Evolutionary conservation across 2,797 vertebrate species (phyloP), one percentile per base, ranked within the genome.

Genomic region (Semaprochilodus insignis): DNA sequence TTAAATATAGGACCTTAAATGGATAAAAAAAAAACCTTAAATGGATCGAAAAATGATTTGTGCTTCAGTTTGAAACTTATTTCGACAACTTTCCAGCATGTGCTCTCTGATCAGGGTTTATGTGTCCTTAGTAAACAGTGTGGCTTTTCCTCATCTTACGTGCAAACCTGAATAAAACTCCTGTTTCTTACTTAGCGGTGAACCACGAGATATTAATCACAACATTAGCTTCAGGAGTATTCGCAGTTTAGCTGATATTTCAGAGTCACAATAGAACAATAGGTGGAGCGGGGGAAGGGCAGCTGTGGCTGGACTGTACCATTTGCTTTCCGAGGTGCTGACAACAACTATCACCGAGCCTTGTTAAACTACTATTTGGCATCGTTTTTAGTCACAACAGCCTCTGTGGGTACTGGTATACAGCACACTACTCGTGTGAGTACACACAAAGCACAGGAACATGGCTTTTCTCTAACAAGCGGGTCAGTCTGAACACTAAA

Each of bases 241-340:
- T 66, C 23, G 14, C 59, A 77, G 65, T 25, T 54, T 60, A 62
- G n/a, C 40, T 25, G 31, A 60, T 13, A 76, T 52, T 23, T 17
- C 67, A 34, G 25, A 14, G 57, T 19, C 27, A 82, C 55, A 70
- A 34, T n/a, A 74, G 34, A 69, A 75, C 67, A 81, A n/a, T 3
- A 34, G 25, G 15, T 17, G 11, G 74, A 77, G 57, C 11, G 67
- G 66, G 81, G 74, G 75, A 78, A 51, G 81, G 74, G 81, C 11
- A 54, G 67, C 59, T 25, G 25, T 62, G 13, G 2, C 19, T 54
- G 31, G 74, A 72, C 67, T 72, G 25, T 82, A 77, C 81, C 75
- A 71, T 77, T 60, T 77, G 44, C 55, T 63, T 63, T 57, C 10
- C 44, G 54, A 75, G 27, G 55, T n/a, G 11, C 1, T 70, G 23